Evolutionary conservation across 2,888 invertebrate genomes (phyloP), one percentile per base, ranked within the genome.

Genomic region (Spodoptera picta): DNA sequence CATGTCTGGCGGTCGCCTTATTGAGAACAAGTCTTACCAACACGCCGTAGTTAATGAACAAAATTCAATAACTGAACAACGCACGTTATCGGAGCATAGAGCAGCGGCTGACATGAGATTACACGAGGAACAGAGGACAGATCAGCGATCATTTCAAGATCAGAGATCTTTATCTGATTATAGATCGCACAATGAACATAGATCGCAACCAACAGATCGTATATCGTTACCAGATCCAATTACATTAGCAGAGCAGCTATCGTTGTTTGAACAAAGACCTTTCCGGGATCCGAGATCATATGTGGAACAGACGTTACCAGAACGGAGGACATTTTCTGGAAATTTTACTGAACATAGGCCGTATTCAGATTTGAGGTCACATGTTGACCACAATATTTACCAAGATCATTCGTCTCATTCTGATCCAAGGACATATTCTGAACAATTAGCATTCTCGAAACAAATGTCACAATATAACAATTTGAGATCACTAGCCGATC

Each of bases 1-100:
- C 2, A 73, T 66, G 68, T 72, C 73, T 9, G 75, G 67, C 3
- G 64, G 68, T 12, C 59, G 62, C 10, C 36, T 73, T 14, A 62
- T 70, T 43, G 68, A 79, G 23, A 59, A 68, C 14, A 75, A 60
- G 31, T 47, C 64, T 12, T 65, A 60, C 48, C 65, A 59, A 50
- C 62, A 49, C 43, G 14, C 42, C 41, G 27, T 44, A n/a, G 42
- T 12, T 44, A 14, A 49, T 41, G 65, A 78, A 4, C 65, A 60
- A 3, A 64, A 36, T 60, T 48, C 60, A 41, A 57, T 67, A 14
- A 45, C 14, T 14, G 55, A 55, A 12, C 50, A 36, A 12, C n/a
- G 36, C 1, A 23, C 52, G n/a, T 27, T 54, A 31, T 36, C 42
- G 44, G 66, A 53, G 48, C 60, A 55, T 24, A 50, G 55, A 41